Percentiles rank a stretch among this genome's conserved stretches.
Conservation (phyloP, 2,888 invertebrate genomes). For the Caenorhabditis angaria region DNA sequence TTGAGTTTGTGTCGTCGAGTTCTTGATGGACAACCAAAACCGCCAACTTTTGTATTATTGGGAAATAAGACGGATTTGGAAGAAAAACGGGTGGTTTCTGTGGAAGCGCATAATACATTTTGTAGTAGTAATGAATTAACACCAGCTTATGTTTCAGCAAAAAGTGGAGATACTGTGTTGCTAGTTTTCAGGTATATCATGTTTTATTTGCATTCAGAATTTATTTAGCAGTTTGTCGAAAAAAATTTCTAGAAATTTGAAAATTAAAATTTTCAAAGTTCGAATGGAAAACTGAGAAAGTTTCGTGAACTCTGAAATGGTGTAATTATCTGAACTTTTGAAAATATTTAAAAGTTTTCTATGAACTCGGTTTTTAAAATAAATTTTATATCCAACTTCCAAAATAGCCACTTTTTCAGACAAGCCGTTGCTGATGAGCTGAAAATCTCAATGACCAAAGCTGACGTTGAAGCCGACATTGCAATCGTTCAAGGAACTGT, state of each 20-base stretch:
- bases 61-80: conserved; percentile 77
- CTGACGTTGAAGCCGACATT: conserved; percentile 80
- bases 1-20: conserved; percentile 75
- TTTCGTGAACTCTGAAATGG: background rate
- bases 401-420: too few species aligned
- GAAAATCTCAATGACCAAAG: conserved; percentile 78
- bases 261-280: too few species aligned
- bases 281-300: too few species aligned
- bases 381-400: too few species aligned
- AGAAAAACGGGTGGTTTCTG: conserved; percentile 75
- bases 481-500: conserved; percentile 77
- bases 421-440: conserved; percentile 80
- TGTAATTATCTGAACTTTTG: background rate
- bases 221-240: too few species aligned
- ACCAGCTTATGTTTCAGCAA: conserved; percentile 75
- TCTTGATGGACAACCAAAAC: conserved; percentile 68
- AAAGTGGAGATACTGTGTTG: conserved; percentile 75
- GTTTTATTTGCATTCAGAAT: background rate
- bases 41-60: conserved; percentile 56
- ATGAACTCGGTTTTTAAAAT: too few species aligned
- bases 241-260: background rate
- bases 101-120: conserved; percentile 74
- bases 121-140: conserved; percentile 72
- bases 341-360: conserved; percentile 8
- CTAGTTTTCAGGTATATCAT: conserved; percentile 66